Base-by-base conservation (phyloP, 1,140 invertebrate genomes). In the Ladona fulva region DNA sequence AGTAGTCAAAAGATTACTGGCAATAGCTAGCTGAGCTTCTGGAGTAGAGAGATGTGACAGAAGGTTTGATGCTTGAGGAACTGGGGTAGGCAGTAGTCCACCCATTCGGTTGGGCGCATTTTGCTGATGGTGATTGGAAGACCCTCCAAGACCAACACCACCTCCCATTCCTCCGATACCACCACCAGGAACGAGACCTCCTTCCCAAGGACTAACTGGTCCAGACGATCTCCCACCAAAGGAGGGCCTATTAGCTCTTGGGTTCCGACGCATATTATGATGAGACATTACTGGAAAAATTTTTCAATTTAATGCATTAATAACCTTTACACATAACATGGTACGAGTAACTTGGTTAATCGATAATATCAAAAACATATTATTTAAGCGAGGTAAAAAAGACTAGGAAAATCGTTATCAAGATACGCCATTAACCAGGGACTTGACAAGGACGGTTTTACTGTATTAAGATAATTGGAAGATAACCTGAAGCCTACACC, bases 141-240 rank as follows among this genome's bases (percentile, higher is more conserved):
- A 16, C 5, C 14, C 16, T 66, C 52, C 52, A 12, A 66, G 16
- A 22, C 52, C 52, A 3, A 44, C 73, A 37, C 44, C 24, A 3
- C 76, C 73, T 22, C 44, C 24, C 3, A 76, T n/a, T 6, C 78
- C 78, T 37, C n/a, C n/a, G 16, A 59, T 19, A 24, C 78, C 78
- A 78, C 85, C 80, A 24, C 86, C 86, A n/a, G 86, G 86, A 84
- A 87, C 86, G 78, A 87, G 83, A 25, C 86, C 86, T 25, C 85
- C 82, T 81, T 87, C 86, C 86, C 86, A 87, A 19, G 86, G 86
- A 80, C 85, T 87, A 75, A 87, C 83, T 14, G 84, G 74, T 37
- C 44, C 76, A 7, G 37, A 25, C 22, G 74, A 73, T 75, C 78
- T 16, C 25, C 77, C 52, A 22, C 52, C 52, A 22, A 66, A 66